Percentiles rank a stretch among this genome's conserved stretches.
These are phyloP conservation scores for Gallinago solitaria DNA, from an alignment of 2,797 vertebrate genomes.

Conservation along the genomic window DNA sequence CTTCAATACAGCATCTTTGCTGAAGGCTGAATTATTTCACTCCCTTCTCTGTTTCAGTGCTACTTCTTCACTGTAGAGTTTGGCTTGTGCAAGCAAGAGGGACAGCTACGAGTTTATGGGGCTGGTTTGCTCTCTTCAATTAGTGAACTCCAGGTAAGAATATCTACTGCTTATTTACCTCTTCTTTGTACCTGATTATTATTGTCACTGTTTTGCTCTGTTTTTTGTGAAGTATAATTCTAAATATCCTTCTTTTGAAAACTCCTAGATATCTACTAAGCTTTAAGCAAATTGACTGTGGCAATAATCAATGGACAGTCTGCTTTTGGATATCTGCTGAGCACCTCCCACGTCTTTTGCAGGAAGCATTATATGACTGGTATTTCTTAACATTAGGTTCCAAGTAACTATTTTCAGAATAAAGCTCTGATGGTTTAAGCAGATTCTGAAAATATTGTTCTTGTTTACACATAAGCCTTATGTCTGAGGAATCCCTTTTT, in stretches of 20 bases:
- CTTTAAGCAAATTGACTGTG: neutral
- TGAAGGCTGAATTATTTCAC: neutral
- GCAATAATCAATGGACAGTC: neutral
- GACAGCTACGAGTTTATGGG: constrained; percentile 91
- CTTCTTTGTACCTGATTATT: neutral
- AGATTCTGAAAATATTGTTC: neutral
- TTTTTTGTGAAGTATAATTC: neutral
- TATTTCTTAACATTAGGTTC: neutral
- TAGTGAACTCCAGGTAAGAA: constrained; percentile 88
- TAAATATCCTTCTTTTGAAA: neutral
- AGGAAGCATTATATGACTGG: neutral
- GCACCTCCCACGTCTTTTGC: neutral
- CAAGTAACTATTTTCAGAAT: neutral
- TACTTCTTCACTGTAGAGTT: constrained; percentile 99
- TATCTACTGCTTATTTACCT: neutral
- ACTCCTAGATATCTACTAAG: neutral
- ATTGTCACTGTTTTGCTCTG: neutral
- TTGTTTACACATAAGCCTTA: neutral
- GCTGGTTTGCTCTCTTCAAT: constrained; percentile 96
- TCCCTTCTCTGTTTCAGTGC: constrained; percentile 82
- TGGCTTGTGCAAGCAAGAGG: constrained; percentile 97
- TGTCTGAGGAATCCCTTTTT: neutral
- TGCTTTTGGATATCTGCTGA: neutral
- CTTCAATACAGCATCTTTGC: neutral
- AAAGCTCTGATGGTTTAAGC: neutral